phyloP scores from a whole-genome alignment of 2,888 invertebrate species.

The Microplitis deprimator region DNA sequence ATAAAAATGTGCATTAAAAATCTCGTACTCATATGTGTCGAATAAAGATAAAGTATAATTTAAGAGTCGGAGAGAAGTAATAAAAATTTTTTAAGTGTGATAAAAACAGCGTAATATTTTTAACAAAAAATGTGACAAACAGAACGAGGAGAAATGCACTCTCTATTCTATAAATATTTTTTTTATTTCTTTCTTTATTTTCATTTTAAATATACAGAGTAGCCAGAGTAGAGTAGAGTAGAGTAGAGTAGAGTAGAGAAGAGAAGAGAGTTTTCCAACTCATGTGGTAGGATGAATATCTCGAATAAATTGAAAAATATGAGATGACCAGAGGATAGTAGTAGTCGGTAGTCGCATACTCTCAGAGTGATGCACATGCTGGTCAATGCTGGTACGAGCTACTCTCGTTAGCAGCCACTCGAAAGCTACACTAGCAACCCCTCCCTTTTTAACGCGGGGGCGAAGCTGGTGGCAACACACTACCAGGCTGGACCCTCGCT shows the following conservation, averaged over 20 bases:
- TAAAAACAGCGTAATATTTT: not conserved
- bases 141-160: constrained; percentile 1
- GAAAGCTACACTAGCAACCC: constrained; percentile 9
- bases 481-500: constrained; percentile 45
- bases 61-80: not conserved
- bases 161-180: not conserved
- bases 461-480: not conserved
- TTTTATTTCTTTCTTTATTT: not conserved
- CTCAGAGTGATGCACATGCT: constrained; percentile 22
- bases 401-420: constrained; percentile 34
- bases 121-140: not conserved
- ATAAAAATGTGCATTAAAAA: not conserved
- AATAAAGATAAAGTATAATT: not conserved
- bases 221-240: not conserved
- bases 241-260: not conserved
- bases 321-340: constrained; percentile 2
- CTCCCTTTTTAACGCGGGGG: constrained; percentile 32
- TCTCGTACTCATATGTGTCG: not conserved
- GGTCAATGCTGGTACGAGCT: constrained; percentile 11
- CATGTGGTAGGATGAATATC: constrained; percentile 11
- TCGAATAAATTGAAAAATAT: constrained; percentile 24
- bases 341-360: not conserved
- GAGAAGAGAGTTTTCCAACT: constrained; percentile 1
- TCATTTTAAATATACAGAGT: not conserved
- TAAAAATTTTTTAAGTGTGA: not conserved